Base-by-base conservation (phyloP, 2,113 vertebrate species). In the Acanthisitta chloris region DNA sequence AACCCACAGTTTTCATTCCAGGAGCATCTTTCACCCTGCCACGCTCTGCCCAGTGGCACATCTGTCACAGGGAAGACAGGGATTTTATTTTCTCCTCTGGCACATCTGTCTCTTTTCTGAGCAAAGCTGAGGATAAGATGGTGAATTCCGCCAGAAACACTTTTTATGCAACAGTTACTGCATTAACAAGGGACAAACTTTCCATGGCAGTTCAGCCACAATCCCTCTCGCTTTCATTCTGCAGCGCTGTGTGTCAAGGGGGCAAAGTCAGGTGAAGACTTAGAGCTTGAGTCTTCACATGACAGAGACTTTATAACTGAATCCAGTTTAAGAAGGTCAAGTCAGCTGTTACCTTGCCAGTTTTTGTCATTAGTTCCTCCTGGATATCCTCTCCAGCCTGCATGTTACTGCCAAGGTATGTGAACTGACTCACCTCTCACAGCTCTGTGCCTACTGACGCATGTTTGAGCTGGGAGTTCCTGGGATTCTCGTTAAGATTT, bases 271-370 rank as follows among this genome's bases (percentile, higher is more conserved):
- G 80, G 88, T 38, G 51, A 88, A 57, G 80, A 86, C 67, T 93
- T 67, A 69, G 18, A 76, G 77, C 77, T 14, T 23, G 36, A 17
- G 9, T 45, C 74, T 78, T 67, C 86, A 69, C 40, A 42, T 9
- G 76, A 80, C 88, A 67, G 62, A 52, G 6, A 49, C 38, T 88
- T 86, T 48, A 64, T 67, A 90, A 78, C 76, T 18, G 31, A 90
- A 74, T 29, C 52, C 21, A 59, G 76, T 49, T 86, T 42, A 64
- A 86, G 93, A 89, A 5, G 21, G 69, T 87, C 69, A 79, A 57
- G 86, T 85, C 92, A 96, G 95, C 88, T 93, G 88, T 19, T 78
- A 16, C 52, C 45, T 29, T 28, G 80, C 88, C 93, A 95, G 66
- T 43, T 84, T 81, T 15, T 85, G 89, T 69, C 91, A 58, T 38